Base-by-base conservation (phyloP, 2,113 vertebrate genomes). In the Turdus rufiventris region DNA sequence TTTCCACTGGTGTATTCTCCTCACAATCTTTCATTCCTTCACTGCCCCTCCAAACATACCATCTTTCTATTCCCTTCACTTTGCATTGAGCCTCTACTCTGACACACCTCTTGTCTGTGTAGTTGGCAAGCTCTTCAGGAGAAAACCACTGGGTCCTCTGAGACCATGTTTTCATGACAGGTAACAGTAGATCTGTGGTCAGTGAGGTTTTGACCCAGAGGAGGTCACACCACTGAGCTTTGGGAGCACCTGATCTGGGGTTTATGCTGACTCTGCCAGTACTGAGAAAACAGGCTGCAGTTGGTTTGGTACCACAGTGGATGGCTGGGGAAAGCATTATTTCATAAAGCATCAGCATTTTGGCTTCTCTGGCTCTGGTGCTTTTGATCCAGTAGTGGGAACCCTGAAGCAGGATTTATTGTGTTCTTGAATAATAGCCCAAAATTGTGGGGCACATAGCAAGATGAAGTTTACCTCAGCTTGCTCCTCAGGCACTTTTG, bases 401-500 rank as follows among this genome's bases (percentile, higher is more conserved):
- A 77, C 63, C 85, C 83, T 86, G 91, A 91, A 96, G 94, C 82
- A 88, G 82, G 56, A 73, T 83, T 88, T 96, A 61, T 17, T 31
- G 34, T 76, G 29, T 15, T 90, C 54, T 90, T 95, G 92, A 91
- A 90, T 48, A 25, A 73, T 42, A 80, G 82, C 92, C 90, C 75
- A 83, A 85, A 70, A 71, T 3, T 93, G 71, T 47, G 62, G 71
- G 87, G 88, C 63, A 94, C 60, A 60, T 73, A 73, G 62, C 47
- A 90, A 91, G 76, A 71, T 40, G 51, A 80, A 95, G 21, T 56
- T 80, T 73, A 88, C 92, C 36, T 80, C 86, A 83, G 60, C 31
- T 92, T 88, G 42, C 34, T 86, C 96, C 94, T 94, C 23, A 85
- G 94, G 96, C 72, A 0, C 21, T 95, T 93, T 66, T 93, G 95